These are phyloP conservation scores for Sebastes wilsoni DNA, from an alignment of 2,797 vertebrate species.

Conservation along the genomic window DNA sequence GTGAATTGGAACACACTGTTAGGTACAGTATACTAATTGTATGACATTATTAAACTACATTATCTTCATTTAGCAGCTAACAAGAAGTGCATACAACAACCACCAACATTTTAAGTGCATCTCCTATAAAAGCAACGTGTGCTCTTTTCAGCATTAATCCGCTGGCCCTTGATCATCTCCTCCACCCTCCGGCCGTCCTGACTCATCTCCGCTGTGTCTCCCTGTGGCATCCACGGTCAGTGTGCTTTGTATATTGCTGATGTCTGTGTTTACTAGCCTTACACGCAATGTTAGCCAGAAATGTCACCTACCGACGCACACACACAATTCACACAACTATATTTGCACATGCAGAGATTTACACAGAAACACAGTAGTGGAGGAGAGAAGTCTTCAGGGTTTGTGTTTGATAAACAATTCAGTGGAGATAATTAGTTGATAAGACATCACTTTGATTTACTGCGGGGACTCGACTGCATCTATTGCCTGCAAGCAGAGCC, in stretches of 20 bases:
- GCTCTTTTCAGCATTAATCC: conserved; percentile 53
- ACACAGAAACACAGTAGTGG: conserved; percentile 11
- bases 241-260: conserved; percentile 58
- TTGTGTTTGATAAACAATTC: conserved; percentile 75
- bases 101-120: conserved; percentile 1
- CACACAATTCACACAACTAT: neutral
- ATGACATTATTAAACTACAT: neutral
- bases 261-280: conserved; percentile 65
- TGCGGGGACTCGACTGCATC: conserved; percentile 45
- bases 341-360: neutral
- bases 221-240: conserved; percentile 46
- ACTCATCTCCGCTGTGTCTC: conserved; percentile 67
- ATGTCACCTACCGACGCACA: conserved; percentile 47
- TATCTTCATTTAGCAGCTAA: neutral
- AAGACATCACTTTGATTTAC: conserved; percentile 66
- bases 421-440: conserved; percentile 74
- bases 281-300: conserved; percentile 49
- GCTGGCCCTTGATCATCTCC: conserved; percentile 33
- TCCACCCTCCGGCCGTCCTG: conserved; percentile 46
- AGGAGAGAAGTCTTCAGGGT: conserved; percentile 43
- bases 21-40: neutral
- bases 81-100: conserved; percentile 9
- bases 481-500: conserved; percentile 59
- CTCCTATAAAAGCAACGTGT: conserved; percentile 35
- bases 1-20: no score